Base-by-base conservation (phyloP, 2,797 vertebrate species). In the Falco concolor region DNA sequence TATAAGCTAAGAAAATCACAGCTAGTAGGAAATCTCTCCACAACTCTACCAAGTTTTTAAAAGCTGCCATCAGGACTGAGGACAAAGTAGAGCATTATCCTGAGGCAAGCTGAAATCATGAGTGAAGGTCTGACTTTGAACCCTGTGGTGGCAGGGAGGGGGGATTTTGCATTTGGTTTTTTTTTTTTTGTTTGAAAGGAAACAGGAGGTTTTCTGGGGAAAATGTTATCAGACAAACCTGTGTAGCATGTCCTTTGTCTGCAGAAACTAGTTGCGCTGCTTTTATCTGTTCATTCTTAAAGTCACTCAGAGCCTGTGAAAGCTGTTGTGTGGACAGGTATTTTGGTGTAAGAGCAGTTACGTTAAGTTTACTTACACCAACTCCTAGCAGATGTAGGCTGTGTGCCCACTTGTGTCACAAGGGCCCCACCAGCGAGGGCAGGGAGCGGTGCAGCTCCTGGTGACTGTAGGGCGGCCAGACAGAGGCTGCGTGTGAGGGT, bases 361-460 rank as follows among this genome's bases (percentile, higher is more conserved):
- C 34, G 80, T 73, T 44, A 18, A 13, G 9, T 49, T n/a, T 42
- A 15, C 20, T 59, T 56, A 40, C 34, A 45, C 16, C 5, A 16
- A 1, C 36, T 75, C 49, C 52, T 34, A 18, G 32, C 17, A 16
- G 56, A 54, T 0, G 2, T 14, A 32, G 57, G 49, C 49, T 45
- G 28, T 40, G 24, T 21, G 30, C 11, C 74, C 20, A 7, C 34
- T 25, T 19, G 25, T 18, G 60, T 52, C 42, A 15, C 52, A 64
- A 44, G 56, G n/a, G 36, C 53, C 50, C 9, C 1, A 1, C 30
- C 42, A 23, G 47, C 0, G 1, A 23, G 52, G 21, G 3, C 0
- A 2, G 38, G 60, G 54, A 77, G 20, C 3, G 8, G 50, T 8
- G 42, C 38, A 28, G 28, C 10, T 34, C 28, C 68, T 42, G 17